These are phyloP conservation scores for Cheilosia vernalis DNA, from an alignment of 2,888 invertebrate genomes.

Conservation along the genomic window DNA sequence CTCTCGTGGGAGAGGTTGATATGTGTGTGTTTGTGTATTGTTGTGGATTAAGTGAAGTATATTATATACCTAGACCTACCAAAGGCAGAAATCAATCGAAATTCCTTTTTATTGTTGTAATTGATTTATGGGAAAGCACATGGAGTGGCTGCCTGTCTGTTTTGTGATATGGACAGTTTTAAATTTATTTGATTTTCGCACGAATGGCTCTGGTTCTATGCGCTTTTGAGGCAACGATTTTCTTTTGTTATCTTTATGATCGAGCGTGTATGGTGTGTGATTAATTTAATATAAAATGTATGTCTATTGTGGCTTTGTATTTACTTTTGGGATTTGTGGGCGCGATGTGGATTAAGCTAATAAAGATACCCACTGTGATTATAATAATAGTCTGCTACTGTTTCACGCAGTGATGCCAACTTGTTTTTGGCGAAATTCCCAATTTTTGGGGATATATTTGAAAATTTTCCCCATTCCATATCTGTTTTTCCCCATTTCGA, in stretches of 20 bases:
- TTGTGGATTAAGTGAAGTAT: not conserved
- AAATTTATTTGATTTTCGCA: conserved; percentile 6
- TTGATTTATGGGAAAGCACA: conserved; percentile 48
- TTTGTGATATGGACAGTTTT: conserved; percentile 10
- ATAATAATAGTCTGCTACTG: not conserved
- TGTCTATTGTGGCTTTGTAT: conserved; percentile 2
- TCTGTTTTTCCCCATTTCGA: too few species aligned
- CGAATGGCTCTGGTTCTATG: not conserved
- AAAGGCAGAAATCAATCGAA: conserved; percentile 33
- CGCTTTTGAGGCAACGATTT: conserved; percentile 10
- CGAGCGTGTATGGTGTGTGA: conserved; percentile 2
- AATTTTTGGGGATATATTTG: too few species aligned
- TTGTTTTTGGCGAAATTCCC: too few species aligned
- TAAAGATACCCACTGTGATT: conserved; percentile 32
- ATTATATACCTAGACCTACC: conserved; percentile 16
- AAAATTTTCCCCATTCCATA: too few species aligned
- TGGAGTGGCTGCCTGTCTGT: conserved; percentile 14
- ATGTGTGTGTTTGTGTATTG: not conserved
- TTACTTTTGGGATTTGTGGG: conserved; percentile 31
- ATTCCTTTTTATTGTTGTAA: conserved; percentile 37
- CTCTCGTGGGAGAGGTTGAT: not conserved
- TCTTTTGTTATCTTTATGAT: conserved; percentile 42
- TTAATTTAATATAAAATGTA: not conserved
- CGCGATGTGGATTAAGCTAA: conserved; percentile 25
- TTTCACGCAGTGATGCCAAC: too few species aligned